These are phyloP conservation scores for Esox niger DNA, from an alignment of 2,113 vertebrate species.

Conservation along the genomic window DNA sequence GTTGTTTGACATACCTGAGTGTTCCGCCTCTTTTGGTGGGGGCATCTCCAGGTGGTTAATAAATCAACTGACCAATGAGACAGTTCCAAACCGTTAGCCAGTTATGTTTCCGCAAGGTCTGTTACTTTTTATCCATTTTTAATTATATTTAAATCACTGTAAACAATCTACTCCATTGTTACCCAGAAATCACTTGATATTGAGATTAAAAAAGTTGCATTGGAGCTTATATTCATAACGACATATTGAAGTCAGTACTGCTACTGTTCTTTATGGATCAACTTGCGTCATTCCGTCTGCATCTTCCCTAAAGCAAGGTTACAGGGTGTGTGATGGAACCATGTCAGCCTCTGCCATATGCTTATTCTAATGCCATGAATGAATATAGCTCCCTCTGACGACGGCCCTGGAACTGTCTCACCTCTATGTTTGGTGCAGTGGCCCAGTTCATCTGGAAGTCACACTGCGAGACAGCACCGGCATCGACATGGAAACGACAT, in stretches of 20 bases:
- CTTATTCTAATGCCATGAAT: conserved; percentile 56
- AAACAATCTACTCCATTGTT: too few relatives aligned
- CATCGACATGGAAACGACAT: conserved; percentile 24
- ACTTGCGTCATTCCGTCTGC: background rate
- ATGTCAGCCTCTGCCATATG: conserved; percentile 55
- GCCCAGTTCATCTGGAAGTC: conserved; percentile 58
- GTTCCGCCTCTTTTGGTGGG: too few relatives aligned
- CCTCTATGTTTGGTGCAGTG: conserved; percentile 50
- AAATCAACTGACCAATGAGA: too few relatives aligned
- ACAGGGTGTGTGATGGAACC: conserved; percentile 34
- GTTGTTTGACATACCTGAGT: too few relatives aligned
- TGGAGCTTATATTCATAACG: too few relatives aligned
- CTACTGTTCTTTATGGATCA: background rate
- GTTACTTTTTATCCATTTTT: too few relatives aligned
- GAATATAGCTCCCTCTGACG: conserved; percentile 45
- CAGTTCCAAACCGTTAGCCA: too few relatives aligned
- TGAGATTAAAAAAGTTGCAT: too few relatives aligned
- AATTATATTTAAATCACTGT: too few relatives aligned
- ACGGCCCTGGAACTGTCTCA: conserved; percentile 49
- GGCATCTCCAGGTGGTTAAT: too few relatives aligned
- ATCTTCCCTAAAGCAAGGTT: conserved; percentile 35
- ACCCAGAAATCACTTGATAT: too few relatives aligned
- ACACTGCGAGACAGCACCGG: conserved; percentile 48
- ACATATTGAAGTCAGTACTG: background rate
- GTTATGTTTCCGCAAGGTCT: too few relatives aligned